Evolutionary conservation across 2,113 vertebrate species (phyloP), one percentile per base, ranked within the genome.

Genomic region (Helogale parvula): DNA sequence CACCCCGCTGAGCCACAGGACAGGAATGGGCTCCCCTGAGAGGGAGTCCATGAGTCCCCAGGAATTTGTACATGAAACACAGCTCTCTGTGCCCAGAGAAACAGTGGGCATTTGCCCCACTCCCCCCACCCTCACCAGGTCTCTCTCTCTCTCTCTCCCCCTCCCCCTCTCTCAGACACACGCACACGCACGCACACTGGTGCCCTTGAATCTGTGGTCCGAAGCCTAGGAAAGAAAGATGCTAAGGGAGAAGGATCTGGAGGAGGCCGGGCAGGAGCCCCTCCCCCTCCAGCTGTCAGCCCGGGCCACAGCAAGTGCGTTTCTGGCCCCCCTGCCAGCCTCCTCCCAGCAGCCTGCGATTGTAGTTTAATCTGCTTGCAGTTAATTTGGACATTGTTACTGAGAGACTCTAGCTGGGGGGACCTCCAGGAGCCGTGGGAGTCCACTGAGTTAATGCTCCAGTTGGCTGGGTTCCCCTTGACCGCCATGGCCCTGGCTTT

Each of bases 321-420:
- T 60, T 45, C 79, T n/a, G 45, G 87, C 54, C 63, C 54, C 38
- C 33, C 72, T 13, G 13, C 10, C 7, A 2, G 89, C 85, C 54
- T 81, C 96, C 83, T 86, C 85, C 79, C 81, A 95, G 15, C 71
- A 93, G 94, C 91, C 81, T 82, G 83, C 95, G 66, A 54, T 69
- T 92, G 85, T 54, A 77, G 69, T 60, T 97, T 93, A 97, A 97
- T 97, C 98, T 17, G 60, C 69, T 35, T n/a, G 93, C 27, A 31
- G 85, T 82, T 93, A 47, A 2, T 94, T 96, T 97, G 95, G 93
- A 92, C 94, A 66, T 77, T 96, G 79, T 60, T 89, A 50, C 93
- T 14, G 65, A 93, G 91, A 93, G 47, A 15, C 19, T 2, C 52
- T 76, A 80, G 88, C 91, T 77, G 82, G 88, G 84, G 72, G 52